These are phyloP conservation scores for Spodoptera picta DNA, from an alignment of 2,888 invertebrate species.

Conservation along the genomic window DNA sequence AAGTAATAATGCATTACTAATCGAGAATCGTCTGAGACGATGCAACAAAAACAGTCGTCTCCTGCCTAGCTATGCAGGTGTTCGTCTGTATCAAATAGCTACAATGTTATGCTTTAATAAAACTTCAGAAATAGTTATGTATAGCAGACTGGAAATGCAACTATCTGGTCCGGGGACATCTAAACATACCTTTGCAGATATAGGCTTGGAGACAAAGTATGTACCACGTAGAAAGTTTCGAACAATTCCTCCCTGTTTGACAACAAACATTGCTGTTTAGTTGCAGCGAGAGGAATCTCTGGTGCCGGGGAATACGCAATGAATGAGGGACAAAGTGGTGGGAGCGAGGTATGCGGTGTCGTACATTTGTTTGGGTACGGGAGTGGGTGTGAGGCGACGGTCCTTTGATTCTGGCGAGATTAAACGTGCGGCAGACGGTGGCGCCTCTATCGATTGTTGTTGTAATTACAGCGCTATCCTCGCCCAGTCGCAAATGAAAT, in stretches of 20 bases:
- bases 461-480: constrained; percentile 88
- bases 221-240: constrained; percentile 69
- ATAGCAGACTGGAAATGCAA: constrained; percentile 84
- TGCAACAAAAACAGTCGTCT: constrained; percentile 33
- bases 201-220: constrained; percentile 84
- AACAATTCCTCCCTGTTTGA: constrained; percentile 61
- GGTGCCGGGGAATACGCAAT: constrained; percentile 58
- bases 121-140: constrained; percentile 80
- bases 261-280: constrained; percentile 63
- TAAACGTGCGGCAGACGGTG: constrained; percentile 89
- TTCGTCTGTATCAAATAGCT: constrained; percentile 65
- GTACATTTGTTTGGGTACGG: constrained; percentile 65
- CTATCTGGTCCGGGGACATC: constrained; percentile 83
- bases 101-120: constrained; percentile 82
- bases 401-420: constrained; percentile 88
- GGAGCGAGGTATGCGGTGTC: constrained; percentile 56
- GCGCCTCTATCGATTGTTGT: constrained; percentile 89
- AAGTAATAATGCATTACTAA: constrained; percentile 42
- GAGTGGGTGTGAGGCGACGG: constrained; percentile 85
- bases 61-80: constrained; percentile 47
- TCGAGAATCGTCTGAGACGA: constrained; percentile 30
- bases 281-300: background rate
- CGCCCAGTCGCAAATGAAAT: constrained; percentile 89
- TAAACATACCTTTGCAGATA: constrained; percentile 82
- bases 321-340: constrained; percentile 48